phyloP scores from a whole-genome alignment of 2,797 vertebrate species.

The Hypotaenidia philippensis region DNA sequence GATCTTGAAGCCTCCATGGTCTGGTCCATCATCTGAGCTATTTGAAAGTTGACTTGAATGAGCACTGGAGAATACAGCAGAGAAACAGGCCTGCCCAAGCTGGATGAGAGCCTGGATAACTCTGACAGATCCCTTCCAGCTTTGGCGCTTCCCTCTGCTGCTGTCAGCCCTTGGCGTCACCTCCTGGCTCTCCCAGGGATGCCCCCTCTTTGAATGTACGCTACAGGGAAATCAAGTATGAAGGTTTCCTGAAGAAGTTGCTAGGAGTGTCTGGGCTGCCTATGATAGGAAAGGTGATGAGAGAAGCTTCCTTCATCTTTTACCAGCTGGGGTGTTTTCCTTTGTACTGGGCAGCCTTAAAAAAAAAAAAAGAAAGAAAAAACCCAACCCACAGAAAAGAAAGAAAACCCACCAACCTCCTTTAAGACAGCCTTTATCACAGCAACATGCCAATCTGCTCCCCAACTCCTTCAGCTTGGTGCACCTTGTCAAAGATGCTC shows the following conservation, averaged over 20 bases:
- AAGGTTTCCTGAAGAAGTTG: not conserved
- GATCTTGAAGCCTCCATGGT: not conserved
- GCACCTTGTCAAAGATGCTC: not conserved
- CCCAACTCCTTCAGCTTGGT: not conserved
- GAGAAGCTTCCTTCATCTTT: slow-evolving; percentile 35
- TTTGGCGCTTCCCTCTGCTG: not conserved
- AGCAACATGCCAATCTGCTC: not conserved
- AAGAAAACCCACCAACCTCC: not conserved
- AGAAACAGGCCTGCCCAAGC: not conserved
- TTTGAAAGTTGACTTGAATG: not conserved
- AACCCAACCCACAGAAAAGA: not conserved
- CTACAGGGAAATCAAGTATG: not conserved
- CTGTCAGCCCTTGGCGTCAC: not conserved
- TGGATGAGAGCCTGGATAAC: slow-evolving; percentile 21
- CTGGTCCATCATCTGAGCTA: slow-evolving; percentile 2
- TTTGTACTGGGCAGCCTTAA: not conserved
- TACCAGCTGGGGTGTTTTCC: not conserved
- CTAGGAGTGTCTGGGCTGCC: not conserved
- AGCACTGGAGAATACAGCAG: not conserved
- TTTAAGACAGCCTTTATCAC: not conserved
- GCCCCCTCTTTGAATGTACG: not conserved
- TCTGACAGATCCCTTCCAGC: slow-evolving; percentile 8
- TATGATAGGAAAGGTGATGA: not conserved
- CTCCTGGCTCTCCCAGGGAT: not conserved
- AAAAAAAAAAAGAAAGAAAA: not conserved